Conservation (phyloP, 1,140 invertebrate genomes). For the Drosophila sp. region DNA sequence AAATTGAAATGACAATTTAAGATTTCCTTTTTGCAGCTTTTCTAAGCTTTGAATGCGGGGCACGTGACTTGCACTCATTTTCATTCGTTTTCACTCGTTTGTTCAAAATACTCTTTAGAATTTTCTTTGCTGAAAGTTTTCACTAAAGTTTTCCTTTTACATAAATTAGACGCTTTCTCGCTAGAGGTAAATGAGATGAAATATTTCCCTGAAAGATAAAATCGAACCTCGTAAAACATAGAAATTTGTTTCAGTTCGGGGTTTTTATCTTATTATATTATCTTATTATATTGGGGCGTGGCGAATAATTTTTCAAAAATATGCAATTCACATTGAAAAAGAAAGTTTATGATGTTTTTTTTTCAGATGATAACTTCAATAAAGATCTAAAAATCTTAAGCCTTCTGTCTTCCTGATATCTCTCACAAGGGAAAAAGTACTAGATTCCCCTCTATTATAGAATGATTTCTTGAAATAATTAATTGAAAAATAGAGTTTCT, state of each 20-base stretch:
- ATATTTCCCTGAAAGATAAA: not conserved
- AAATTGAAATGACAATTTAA: slow-evolving; percentile 67
- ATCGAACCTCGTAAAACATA: not conserved
- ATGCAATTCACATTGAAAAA: too few species aligned
- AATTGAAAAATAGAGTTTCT: too few species aligned
- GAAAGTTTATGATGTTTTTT: too few species aligned
- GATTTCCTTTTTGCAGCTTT: slow-evolving; percentile 44
- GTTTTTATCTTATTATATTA: not conserved
- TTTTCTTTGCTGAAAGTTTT: not conserved
- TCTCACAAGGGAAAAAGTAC: too few species aligned
- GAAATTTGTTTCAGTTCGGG: not conserved
- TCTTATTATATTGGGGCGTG: too few species aligned
- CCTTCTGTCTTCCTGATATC: too few species aligned
- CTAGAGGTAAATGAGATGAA: not conserved
- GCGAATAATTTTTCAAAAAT: too few species aligned
- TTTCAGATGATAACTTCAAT: too few species aligned
- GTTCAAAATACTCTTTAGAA: not conserved
- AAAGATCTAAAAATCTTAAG: too few species aligned
- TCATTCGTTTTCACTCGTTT: not conserved
- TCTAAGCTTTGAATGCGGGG: slow-evolving; percentile 37
- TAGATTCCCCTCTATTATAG: too few species aligned
- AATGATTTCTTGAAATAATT: too few species aligned
- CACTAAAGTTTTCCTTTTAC: slow-evolving; percentile 5
- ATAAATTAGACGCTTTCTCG: not conserved
- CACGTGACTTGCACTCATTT: slow-evolving; percentile 53